Conservation (phyloP, 1,140 invertebrate species). For the Leptinotarsa defecta region DNA sequence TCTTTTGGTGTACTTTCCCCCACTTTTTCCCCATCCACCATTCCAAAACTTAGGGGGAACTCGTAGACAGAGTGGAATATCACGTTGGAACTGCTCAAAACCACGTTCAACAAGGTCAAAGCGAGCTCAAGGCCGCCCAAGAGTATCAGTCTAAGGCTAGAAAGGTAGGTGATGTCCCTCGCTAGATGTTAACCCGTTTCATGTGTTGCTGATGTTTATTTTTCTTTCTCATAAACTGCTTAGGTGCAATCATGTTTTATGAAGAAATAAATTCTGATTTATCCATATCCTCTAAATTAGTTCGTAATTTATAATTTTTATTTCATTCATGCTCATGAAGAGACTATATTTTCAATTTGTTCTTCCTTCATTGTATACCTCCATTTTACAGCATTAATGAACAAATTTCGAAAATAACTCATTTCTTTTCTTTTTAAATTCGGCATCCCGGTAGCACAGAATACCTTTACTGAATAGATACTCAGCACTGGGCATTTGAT, state of each 20-base stretch:
- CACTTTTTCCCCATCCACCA: slow-evolving; percentile 28
- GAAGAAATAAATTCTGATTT: too few relatives aligned
- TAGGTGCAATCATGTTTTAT: slow-evolving; percentile 1
- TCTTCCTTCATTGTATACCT: too few relatives aligned
- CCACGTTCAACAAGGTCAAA: slow-evolving; percentile 78
- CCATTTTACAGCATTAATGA: too few relatives aligned
- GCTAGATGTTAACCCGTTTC: not conserved
- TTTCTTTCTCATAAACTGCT: not conserved
- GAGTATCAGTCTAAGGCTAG: slow-evolving; percentile 85
- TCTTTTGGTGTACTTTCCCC: slow-evolving; percentile 36
- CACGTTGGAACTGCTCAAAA: slow-evolving; percentile 81
- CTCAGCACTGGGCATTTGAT: too few relatives aligned
- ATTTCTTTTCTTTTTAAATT: too few relatives aligned
- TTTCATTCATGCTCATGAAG: too few relatives aligned
- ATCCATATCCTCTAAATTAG: too few relatives aligned
- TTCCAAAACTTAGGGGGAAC: slow-evolving; percentile 73
- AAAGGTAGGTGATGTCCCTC: slow-evolving; percentile 71
- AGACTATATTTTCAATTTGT: too few relatives aligned
- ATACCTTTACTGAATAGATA: too few relatives aligned
- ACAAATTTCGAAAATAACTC: too few relatives aligned
- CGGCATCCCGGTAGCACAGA: too few relatives aligned
- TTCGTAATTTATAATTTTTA: too few relatives aligned
- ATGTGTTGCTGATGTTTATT: not conserved
- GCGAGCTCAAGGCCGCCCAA: slow-evolving; percentile 77
- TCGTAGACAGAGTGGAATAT: slow-evolving; percentile 90